A percentile compares a stretch with the other conserved stretches of the same genome.
phyloP scores from a whole-genome alignment of 2,113 vertebrate species.

The Nycticryphes semicollaris region DNA sequence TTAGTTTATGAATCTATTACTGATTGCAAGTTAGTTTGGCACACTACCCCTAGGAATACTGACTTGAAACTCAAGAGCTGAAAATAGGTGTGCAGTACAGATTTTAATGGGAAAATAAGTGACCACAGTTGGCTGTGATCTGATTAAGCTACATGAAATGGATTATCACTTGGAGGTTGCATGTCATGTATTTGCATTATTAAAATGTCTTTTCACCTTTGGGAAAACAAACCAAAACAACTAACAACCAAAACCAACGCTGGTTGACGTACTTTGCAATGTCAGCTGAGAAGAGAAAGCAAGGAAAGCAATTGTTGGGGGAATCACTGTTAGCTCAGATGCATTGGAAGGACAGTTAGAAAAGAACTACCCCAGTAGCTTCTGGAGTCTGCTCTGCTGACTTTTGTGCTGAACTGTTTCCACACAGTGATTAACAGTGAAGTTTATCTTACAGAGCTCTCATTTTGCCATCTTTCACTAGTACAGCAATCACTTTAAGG shows the following conservation, averaged over 20 bases:
- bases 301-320: not conserved
- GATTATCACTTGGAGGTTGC: not conserved
- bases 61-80: not conserved
- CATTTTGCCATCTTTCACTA: conserved; percentile 17
- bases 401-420: conserved; percentile 27
- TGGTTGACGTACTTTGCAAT: not conserved
- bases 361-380: not conserved
- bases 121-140: not conserved
- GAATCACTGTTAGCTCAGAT: not conserved
- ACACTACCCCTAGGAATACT: not conserved
- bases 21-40: not conserved
- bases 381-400: not conserved
- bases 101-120: not conserved
- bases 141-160: not conserved
- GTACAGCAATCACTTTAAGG: not conserved
- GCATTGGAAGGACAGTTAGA: not conserved
- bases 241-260: not conserved
- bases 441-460: not conserved
- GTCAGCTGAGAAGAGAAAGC: not conserved
- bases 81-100: not conserved
- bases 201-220: not conserved
- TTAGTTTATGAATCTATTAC: not conserved
- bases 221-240: not conserved
- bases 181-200: not conserved
- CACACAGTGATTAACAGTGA: conserved; percentile 6